Evolutionary conservation across 2,888 invertebrate genomes (phyloP).

Genomic region (Idaea dimidiata): DNA sequence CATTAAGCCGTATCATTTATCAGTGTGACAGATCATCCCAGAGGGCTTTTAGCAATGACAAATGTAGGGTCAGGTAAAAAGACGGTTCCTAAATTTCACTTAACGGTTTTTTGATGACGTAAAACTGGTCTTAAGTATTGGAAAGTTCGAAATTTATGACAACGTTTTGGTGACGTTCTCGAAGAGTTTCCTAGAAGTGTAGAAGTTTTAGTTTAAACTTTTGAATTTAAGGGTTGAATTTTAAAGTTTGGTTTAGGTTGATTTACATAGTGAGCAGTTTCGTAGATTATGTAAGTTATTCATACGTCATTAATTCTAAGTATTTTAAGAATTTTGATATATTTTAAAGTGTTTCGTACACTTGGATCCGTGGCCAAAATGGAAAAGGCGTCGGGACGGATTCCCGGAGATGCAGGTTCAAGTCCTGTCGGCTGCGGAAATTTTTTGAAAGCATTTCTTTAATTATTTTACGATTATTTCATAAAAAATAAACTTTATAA

Average conservation of each 20-base stretch:
- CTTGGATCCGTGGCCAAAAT: no score
- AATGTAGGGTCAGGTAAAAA: conserved; percentile 75
- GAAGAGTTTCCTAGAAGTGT: not conserved
- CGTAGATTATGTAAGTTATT: no score
- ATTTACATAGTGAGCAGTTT: no score
- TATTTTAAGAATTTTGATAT: no score
- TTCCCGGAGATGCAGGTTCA: no score
- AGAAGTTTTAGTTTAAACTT: not conserved
- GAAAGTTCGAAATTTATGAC: not conserved
- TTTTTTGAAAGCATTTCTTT: no score
- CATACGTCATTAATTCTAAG: no score
- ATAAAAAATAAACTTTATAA: no score
- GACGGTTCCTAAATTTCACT: conserved; percentile 56
- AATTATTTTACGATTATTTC: no score
- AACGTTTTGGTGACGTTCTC: not conserved
- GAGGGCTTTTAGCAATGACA: conserved; percentile 58
- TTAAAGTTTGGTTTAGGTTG: conserved; percentile 5
- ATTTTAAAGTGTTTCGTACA: no score
- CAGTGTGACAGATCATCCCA: conserved; percentile 69
- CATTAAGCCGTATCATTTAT: conserved; percentile 67
- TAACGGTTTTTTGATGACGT: conserved; percentile 42
- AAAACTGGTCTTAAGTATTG: not conserved
- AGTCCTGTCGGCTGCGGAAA: no score
- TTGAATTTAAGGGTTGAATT: not conserved
- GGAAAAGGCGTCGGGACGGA: no score